Percentiles rank a stretch among this genome's conserved stretches.
phyloP scores from a whole-genome alignment of 2,888 invertebrate genomes.

The Rhagophthalmus giganteus region DNA sequence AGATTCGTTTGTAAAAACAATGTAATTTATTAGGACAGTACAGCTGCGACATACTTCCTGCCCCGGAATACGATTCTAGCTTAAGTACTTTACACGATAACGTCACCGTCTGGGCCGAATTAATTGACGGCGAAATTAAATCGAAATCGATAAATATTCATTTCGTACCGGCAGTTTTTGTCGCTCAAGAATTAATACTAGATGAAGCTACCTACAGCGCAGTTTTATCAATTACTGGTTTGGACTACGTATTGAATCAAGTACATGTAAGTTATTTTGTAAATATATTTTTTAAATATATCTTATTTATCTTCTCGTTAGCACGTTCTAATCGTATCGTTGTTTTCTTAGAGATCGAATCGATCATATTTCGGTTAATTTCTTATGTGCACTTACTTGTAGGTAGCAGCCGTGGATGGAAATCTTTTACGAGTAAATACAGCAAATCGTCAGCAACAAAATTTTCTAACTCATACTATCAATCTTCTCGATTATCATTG shows the following conservation, averaged over 20 bases:
- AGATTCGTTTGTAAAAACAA: too few species aligned
- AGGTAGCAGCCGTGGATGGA: conserved; percentile 49
- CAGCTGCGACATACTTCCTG: conserved; percentile 48
- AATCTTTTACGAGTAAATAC: conserved; percentile 45
- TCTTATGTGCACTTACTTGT: conserved; percentile 27
- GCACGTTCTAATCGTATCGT: too few species aligned
- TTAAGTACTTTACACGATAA: conserved; percentile 46
- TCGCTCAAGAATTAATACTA: conserved; percentile 40
- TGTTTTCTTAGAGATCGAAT: too few species aligned
- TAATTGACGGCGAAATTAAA: conserved; percentile 41
- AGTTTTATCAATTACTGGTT: conserved; percentile 57
- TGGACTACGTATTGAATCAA: conserved; percentile 61
- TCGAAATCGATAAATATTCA: conserved; percentile 43
- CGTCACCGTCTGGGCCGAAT: conserved; percentile 47
- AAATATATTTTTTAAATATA: not conserved
- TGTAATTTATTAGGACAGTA: conserved; percentile 47
- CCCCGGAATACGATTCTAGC: conserved; percentile 39
- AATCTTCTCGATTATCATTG: conserved; percentile 52
- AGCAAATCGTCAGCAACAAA: conserved; percentile 36
- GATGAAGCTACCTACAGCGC: conserved; percentile 33
- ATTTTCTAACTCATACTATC: conserved; percentile 41
- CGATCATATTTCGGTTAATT: too few species aligned
- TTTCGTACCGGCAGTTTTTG: conserved; percentile 50
- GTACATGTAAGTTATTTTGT: conserved; percentile 52
- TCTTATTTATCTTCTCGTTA: too few species aligned